Evolutionary conservation across 1,140 invertebrate species (phyloP).

Genomic region (Eupristina koningsbergeri): DNA sequence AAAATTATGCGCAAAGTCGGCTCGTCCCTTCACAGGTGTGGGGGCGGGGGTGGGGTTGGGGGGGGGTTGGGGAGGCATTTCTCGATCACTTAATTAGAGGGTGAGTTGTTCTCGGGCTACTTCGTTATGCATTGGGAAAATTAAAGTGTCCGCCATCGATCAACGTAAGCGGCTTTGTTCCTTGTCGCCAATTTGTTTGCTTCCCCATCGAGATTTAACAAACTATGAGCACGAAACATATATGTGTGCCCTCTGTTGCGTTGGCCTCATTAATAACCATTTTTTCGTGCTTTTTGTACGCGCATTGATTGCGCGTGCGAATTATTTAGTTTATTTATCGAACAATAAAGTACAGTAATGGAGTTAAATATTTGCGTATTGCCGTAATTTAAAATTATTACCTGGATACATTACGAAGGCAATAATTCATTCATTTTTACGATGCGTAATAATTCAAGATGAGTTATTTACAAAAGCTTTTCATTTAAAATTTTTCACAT

Average conservation of each 20-base stretch:
- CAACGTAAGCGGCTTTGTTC: constrained; percentile 44
- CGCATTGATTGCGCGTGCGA: neutral
- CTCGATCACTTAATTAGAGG: constrained; percentile 41
- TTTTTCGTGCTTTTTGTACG: neutral
- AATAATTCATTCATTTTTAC: constrained; percentile 3
- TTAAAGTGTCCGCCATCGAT: constrained; percentile 48
- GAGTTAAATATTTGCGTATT: constrained; percentile 19
- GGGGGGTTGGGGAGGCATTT: neutral
- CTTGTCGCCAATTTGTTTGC: constrained; percentile 47
- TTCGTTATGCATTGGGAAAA: constrained; percentile 40
- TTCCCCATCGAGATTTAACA: constrained; percentile 20
- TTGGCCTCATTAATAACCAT: neutral
- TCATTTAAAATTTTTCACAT: neutral
- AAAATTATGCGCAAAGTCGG: constrained; percentile 32
- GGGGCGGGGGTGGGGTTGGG: neutral
- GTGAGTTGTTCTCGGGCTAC: neutral
- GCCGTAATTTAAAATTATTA: constrained; percentile 5
- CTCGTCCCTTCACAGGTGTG: neutral
- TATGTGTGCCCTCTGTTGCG: neutral
- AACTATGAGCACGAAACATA: neutral
- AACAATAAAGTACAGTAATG: neutral
- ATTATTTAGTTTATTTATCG: neutral
- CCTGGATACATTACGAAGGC: neutral
- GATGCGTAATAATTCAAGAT: constrained; percentile 7
- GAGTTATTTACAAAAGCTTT: constrained; percentile 10